phyloP scores from a whole-genome alignment of 2,113 vertebrate genomes.

The Chaenocephalus aceratus region DNA sequence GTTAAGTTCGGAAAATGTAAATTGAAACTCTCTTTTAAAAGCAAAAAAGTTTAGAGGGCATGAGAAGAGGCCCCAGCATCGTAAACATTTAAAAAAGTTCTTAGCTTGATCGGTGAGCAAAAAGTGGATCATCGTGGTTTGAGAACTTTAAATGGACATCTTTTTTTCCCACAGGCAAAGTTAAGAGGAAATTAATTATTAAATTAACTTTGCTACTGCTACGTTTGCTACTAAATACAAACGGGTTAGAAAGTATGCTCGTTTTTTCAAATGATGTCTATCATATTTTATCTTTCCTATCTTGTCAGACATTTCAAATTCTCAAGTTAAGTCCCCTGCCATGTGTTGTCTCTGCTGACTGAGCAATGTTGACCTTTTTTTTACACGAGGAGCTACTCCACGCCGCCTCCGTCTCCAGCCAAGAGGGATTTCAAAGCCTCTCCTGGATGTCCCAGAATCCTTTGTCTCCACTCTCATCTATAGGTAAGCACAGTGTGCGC shows the following conservation, averaged over 20 bases:
- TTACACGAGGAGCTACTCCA: constrained; percentile 60
- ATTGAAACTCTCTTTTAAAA: background rate
- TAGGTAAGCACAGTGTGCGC: constrained; percentile 88
- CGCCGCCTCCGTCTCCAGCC: constrained; percentile 67
- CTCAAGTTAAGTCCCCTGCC: constrained; percentile 37
- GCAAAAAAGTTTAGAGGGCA: too few relatives aligned
- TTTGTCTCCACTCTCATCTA: constrained; percentile 84
- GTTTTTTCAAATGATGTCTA: too few relatives aligned
- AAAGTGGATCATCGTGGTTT: background rate
- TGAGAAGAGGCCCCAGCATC: background rate
- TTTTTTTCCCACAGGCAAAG: background rate
- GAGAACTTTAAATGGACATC: background rate
- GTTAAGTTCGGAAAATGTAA: background rate
- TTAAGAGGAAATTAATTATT: background rate
- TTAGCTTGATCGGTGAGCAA: background rate
- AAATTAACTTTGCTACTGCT: constrained; percentile 5
- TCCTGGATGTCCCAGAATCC: constrained; percentile 80
- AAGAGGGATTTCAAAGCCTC: constrained; percentile 79
- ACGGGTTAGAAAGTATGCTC: background rate
- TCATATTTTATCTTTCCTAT: background rate
- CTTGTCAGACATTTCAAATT: constrained; percentile 13
- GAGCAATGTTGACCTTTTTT: constrained; percentile 69
- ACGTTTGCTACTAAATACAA: background rate
- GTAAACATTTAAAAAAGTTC: background rate
- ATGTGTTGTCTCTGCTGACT: constrained; percentile 42